These are phyloP conservation scores for Pedionomus torquatus DNA, from an alignment of 2,113 vertebrate genomes.

Conservation along the genomic window DNA sequence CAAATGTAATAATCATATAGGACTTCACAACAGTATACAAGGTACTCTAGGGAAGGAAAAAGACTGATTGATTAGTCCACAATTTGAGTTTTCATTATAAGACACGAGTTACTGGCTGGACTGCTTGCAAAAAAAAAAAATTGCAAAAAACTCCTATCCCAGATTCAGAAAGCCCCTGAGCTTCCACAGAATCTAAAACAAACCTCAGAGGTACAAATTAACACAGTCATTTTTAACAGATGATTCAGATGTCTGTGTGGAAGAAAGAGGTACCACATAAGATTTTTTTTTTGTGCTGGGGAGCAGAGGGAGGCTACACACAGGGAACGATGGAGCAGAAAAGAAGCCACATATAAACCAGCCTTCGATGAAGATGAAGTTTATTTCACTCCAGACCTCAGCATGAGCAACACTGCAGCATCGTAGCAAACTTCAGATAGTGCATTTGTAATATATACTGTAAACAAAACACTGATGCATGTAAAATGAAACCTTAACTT, in stretches of 20 bases:
- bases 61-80: neutral
- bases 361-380: neutral
- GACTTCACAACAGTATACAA: neutral
- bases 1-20: neutral
- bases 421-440: neutral
- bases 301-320: accelerated
- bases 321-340: neutral
- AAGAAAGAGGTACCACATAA: neutral
- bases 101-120: neutral
- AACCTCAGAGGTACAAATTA: neutral
- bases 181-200: neutral
- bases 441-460: neutral
- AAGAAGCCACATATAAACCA: neutral
- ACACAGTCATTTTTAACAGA: neutral
- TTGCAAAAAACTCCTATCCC: neutral
- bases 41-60: neutral
- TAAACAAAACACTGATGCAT: neutral
- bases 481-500: neutral
- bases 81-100: neutral
- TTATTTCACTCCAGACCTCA: neutral
- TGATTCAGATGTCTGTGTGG: neutral
- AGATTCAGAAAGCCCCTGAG: neutral
- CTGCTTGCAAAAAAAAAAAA: neutral
- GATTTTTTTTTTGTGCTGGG: neutral
- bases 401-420: neutral